Base-by-base conservation (phyloP, 2,888 invertebrate genomes). In the Clostera curtula region DNA sequence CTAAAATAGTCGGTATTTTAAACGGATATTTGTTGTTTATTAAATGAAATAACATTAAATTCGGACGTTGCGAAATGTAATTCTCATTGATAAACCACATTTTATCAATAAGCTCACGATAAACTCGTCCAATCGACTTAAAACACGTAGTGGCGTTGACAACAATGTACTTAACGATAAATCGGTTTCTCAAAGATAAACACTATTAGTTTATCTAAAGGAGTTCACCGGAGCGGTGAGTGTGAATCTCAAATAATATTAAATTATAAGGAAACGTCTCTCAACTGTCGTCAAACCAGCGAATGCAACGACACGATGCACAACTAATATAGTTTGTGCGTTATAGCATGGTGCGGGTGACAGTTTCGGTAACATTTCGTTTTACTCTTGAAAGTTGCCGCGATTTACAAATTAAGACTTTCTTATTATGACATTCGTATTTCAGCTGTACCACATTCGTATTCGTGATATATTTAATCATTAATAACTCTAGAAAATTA, bases 181-280 rank as follows among this genome's bases (percentile, higher is more conserved):
- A 45, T 53, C 43, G 37, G 34, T 39, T 40, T 47, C 38, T 45
- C 43, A 30, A 34, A 40, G 31, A 35, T 37, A 8, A 12, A 31
- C 4, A 35, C 3, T 9, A 15, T 45, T 56, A 71, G 70, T 73
- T 64, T 64, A 69, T 69, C 62, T 41, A 13, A 38, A 60, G 50
- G 55, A 56, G 63, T 49, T 45, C 47, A 34, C 36, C 45, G 28
- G 41, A 36, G 40, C 40, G 68, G 69, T 68, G 55, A 72, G 68
- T 52, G 26, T 23, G 2, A 7, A 23, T 3, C 4, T 11, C n/a
- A n/a, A 12, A 20, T 12, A 5, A 10, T 10, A 6, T 19, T 3
- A 9, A 4, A 19, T 9, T 9, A 10, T 19, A 5, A 10, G 3
- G 6, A 19, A 19, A 19, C 10, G 9, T 19, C 3, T 19, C 19